These are phyloP conservation scores for Pogona vitticeps DNA, from an alignment of 2,113 vertebrate species.

Conservation along the genomic window DNA sequence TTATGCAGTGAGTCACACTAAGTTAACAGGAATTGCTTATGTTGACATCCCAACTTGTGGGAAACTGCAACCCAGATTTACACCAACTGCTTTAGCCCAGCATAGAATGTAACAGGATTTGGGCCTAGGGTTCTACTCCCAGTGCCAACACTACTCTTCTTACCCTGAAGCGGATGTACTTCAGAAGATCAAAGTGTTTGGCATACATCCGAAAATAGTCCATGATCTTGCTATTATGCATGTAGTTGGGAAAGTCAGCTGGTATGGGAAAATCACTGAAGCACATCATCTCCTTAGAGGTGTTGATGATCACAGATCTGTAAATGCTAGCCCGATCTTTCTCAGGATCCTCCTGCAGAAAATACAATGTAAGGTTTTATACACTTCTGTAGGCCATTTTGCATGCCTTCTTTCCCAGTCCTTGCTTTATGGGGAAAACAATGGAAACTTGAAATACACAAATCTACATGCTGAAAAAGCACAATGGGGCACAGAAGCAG, in stretches of 20 bases:
- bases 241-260: constrained; percentile 86
- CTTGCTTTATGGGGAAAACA: neutral
- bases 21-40: too few relatives aligned
- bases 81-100: too few relatives aligned
- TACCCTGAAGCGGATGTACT: constrained; percentile 84
- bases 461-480: neutral
- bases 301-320: constrained; percentile 86
- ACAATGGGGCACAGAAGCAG: neutral
- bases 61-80: too few relatives aligned
- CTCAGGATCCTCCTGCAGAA: constrained; percentile 77
- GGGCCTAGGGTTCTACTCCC: too few relatives aligned
- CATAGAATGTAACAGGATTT: too few relatives aligned
- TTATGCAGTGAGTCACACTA: too few relatives aligned
- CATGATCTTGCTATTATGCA: constrained; percentile 83
- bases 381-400: neutral
- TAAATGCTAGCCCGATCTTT: constrained; percentile 83
- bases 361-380: neutral
- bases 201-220: constrained; percentile 87
- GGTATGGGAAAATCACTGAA: constrained; percentile 92
- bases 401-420: neutral
- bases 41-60: too few relatives aligned
- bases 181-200: constrained; percentile 80
- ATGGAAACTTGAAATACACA: neutral
- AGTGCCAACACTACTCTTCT: neutral
- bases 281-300: constrained; percentile 94